Base-by-base conservation (phyloP, 2,113 vertebrate species). In the Psittacula cyanocephala region DNA sequence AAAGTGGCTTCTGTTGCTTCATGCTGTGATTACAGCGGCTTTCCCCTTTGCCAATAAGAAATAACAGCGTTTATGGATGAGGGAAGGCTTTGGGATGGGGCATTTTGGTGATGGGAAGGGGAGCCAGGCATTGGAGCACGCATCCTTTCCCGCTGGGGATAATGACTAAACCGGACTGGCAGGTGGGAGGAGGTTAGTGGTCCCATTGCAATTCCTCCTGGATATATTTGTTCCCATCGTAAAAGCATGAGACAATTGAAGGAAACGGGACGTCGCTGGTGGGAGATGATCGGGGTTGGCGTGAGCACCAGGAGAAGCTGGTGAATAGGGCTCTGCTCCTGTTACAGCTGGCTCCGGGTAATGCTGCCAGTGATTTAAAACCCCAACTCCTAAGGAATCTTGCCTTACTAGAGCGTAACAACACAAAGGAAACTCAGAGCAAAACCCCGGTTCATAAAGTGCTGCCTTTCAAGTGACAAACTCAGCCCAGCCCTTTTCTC, bases 231-330 rank as follows among this genome's bases (percentile, higher is more conserved):
- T 78, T 94, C 84, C 75, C 64, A 37, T 75, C 78, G 3, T 71
- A 55, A 88, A 94, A 41, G 17, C 2, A 0, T 13, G 62, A 72
- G 83, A 97, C 93, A 95, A 95, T 97, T 88, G n/a, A 39, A 89
- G 89, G 95, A 93, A 95, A 86, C 2, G 67, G 86, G 92, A 49
- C 49, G 0, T 7, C 1, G 64, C 82, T 33, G 31, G 16, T 53
- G 3, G 3, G 81, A 86, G 75, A 33, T 2, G 1, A 37, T 3
- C 3, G 0, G 53, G 75, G 62, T 33, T 77, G 75, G 65, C 1
- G 53, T 0, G 0, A n/a, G n/a, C n/a, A n/a, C n/a, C n/a, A n/a
- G n/a, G 53, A 88, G 81, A 78, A 69, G 74, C 59, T 71, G 86
- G 81, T 62, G 17, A 28, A 3, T 25, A 67, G 72, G 68, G 22